Base-by-base conservation (phyloP, 2,888 invertebrate species). In the Lottia gigantea region DNA sequence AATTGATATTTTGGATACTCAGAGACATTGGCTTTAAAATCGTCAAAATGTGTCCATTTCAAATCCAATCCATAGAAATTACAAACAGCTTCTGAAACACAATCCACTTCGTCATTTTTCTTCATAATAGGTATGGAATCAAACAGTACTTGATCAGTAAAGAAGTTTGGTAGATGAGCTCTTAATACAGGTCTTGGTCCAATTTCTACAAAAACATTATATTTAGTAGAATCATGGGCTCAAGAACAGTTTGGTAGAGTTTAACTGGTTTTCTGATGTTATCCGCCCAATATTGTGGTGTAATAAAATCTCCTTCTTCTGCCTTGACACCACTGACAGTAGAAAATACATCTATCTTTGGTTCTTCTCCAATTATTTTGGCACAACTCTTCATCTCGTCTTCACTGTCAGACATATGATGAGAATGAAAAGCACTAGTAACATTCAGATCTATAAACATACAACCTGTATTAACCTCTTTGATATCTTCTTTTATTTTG, bases 381-480 rank as follows among this genome's bases (percentile, higher is more conserved):
- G 83, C 45, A 12, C 69, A 64, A 19, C 71, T 45, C 19, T 68
- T 71, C 1, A 84, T 67, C 11, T 71, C n/a, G 7, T 71, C 64
- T 8, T 74, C 70, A 25, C 80, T 76, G 1, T 62, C 19, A 14
- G 79, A 74, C 25, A 80, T 76, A 31, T 78, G 74, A 19, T 78
- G 78, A 55, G 82, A 80, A 66, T 84, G 84, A 65, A 80, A 83
- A 6, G 82, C 84, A 66, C 78, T 78, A 25, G 78, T 71, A 0
- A 81, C 82, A 14, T 71, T 63, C 2, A 83, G 72, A 8, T 76
- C 77, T 40, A 71, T 66, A 15, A 79, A 46, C 11, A 19, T 19
- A n/a, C n/a, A n/a, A 55, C 0, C n/a, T 6, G 8, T 11, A 19
- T 19, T 19, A 19, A 1, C 19, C 6, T 71, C 66, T 16, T 61